Evolutionary conservation across 2,888 invertebrate genomes (phyloP), one percentile per base, ranked within the genome.

Genomic region (Apoda limacodes): DNA sequence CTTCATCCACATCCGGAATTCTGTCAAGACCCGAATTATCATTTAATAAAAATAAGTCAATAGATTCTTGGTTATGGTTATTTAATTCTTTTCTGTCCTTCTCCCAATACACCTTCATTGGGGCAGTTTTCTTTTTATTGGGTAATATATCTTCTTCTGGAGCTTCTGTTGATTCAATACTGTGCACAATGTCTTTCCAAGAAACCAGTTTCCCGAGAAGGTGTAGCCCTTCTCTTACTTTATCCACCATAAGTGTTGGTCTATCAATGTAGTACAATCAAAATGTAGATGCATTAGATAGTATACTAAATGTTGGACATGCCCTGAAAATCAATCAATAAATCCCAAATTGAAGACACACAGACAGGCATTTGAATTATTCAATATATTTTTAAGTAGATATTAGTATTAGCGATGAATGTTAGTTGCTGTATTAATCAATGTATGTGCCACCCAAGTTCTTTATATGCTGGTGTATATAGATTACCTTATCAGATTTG

Each of bases 261-360:
- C 53, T 48, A 52, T 58, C 58, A 59, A 55, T 60, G 51, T 59
- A 61, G 67, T 60, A 56, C 68, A 65, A 67, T 68, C 59, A 59
- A 68, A 58, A 64, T 55, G 53, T 58, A 48, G 53, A 65, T 47
- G 63, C 63, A 71, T 69, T 64, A 59, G 61, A 60, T 65, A 64
- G 58, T 55, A 58, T 58, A 60, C 55, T 61, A 69, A 65, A 48
- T 55, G 72, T 59, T 72, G 68, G 60, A 55, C 68, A 75, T 75
- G 66, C 70, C 82, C 82, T 82, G 82, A 55, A 80, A 80, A 78
- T 75, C 66, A 76, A 67, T 74, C 69, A 81, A 82, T 64, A 74
- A 69, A 67, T 67, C 75, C 75, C 64, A 69, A 61, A 46, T 72
- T 80, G 76, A 75, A 78, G 80, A 80, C 76, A 76, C 80, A 80